Conservation (phyloP, 2,113 vertebrate genomes). For the Marcusenius ussheri region DNA sequence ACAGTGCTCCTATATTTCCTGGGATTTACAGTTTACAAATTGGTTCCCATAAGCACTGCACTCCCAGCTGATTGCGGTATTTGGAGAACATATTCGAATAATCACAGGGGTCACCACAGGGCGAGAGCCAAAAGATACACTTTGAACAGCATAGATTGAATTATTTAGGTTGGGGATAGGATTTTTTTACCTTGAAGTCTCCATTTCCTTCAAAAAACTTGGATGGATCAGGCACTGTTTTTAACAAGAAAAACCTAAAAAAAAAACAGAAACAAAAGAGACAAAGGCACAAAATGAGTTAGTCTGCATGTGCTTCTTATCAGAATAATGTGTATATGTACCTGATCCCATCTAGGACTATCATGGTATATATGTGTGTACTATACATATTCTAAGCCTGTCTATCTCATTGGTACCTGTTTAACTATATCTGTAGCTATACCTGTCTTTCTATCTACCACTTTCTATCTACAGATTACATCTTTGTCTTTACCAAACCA, state of each 20-base stretch:
- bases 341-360: background rate
- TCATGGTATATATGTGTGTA: background rate
- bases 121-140: background rate
- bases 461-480: background rate
- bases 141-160: background rate
- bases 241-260: conserved; percentile 34
- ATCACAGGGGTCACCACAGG: background rate
- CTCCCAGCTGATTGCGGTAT: background rate
- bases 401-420: background rate
- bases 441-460: background rate
- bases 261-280: background rate
- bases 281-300: background rate
- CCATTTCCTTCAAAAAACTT: conserved; percentile 35
- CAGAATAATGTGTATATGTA: background rate
- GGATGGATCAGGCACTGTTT: conserved; percentile 40
- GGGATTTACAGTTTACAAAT: background rate
- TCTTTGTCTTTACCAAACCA: background rate
- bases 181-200: conserved; percentile 36
- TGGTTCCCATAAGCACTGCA: background rate
- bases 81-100: background rate
- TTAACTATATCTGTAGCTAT: background rate
- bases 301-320: background rate
- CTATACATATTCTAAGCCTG: background rate
- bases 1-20: background rate
- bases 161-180: background rate